Evolutionary conservation across 2,888 invertebrate genomes (phyloP).

Genomic region (Tridacna crocea): DNA sequence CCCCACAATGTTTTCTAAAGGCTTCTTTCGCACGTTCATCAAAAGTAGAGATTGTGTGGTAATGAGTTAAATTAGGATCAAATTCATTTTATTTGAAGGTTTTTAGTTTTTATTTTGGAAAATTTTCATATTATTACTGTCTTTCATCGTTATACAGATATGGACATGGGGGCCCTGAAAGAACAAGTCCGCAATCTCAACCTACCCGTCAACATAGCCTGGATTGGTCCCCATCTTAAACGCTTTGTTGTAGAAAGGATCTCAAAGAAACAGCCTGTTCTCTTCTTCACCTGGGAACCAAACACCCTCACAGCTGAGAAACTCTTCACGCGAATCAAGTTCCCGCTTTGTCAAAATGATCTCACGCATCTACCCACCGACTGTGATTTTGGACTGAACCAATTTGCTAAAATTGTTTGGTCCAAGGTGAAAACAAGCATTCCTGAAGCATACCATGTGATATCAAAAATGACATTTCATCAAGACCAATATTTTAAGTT

Average conservation of each 20-base stretch:
- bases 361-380: slow-evolving; percentile 75
- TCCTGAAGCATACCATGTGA: slow-evolving; percentile 82
- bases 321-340: slow-evolving; percentile 87
- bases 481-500: slow-evolving; percentile 86
- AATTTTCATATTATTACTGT: too few species aligned
- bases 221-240: slow-evolving; percentile 88
- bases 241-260: slow-evolving; percentile 79
- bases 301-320: slow-evolving; percentile 85
- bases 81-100: too few species aligned
- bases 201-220: slow-evolving; percentile 88
- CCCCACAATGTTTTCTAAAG: too few species aligned
- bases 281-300: slow-evolving; percentile 89
- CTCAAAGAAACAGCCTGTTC: slow-evolving; percentile 84
- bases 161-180: slow-evolving; percentile 74
- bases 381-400: slow-evolving; percentile 89
- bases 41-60: too few species aligned
- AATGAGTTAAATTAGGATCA: too few species aligned
- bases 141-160: slow-evolving; percentile 61
- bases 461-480: slow-evolving; percentile 84
- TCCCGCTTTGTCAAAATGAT: slow-evolving; percentile 87
- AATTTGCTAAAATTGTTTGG: slow-evolving; percentile 89
- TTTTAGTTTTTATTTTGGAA: too few species aligned
- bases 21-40: too few species aligned
- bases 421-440: slow-evolving; percentile 86
- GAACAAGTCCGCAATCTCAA: slow-evolving; percentile 87